Percentiles rank a stretch among this genome's conserved stretches.
Conservation (phyloP, 1,140 invertebrate genomes). For the Zaprionus capensis region DNA sequence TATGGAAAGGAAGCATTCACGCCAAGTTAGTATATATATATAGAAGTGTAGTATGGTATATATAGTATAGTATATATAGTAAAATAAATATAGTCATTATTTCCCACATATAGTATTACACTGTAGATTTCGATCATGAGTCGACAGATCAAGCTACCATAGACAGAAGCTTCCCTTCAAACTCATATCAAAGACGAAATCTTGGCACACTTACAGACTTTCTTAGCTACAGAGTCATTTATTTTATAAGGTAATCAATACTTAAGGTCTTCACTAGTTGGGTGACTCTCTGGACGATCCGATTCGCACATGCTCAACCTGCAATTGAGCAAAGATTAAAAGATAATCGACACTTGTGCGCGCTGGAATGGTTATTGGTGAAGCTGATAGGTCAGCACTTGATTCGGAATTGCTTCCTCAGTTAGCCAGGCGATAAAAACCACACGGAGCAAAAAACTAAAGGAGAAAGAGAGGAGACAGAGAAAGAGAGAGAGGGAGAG, state of each 20-base stretch:
- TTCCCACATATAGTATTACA: too few relatives aligned
- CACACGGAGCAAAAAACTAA: not conserved
- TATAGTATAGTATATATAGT: too few relatives aligned
- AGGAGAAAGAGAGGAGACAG: not conserved
- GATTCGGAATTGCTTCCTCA: constrained; percentile 6
- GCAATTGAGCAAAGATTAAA: constrained; percentile 1
- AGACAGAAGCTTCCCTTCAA: not conserved
- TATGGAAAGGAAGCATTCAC: too few relatives aligned
- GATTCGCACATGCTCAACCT: not conserved
- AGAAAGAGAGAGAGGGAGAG: not conserved
- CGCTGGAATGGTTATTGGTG: constrained; percentile 22
- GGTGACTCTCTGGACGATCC: not conserved
- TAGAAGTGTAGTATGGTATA: too few relatives aligned
- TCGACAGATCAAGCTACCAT: not conserved
- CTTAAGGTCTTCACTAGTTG: not conserved
- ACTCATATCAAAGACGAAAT: not conserved
- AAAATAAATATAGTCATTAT: too few relatives aligned
- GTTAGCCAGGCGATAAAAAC: constrained; percentile 22
- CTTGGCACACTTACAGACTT: not conserved
- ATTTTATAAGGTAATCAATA: constrained; percentile 1
- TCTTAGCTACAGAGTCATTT: not conserved
- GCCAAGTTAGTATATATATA: too few relatives aligned
- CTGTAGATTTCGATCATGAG: not conserved
- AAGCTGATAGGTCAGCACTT: constrained; percentile 20
- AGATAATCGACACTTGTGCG: constrained; percentile 12